These are phyloP conservation scores for Metopolophium dirhodum DNA, from an alignment of 1,140 invertebrate genomes.

Conservation along the genomic window DNA sequence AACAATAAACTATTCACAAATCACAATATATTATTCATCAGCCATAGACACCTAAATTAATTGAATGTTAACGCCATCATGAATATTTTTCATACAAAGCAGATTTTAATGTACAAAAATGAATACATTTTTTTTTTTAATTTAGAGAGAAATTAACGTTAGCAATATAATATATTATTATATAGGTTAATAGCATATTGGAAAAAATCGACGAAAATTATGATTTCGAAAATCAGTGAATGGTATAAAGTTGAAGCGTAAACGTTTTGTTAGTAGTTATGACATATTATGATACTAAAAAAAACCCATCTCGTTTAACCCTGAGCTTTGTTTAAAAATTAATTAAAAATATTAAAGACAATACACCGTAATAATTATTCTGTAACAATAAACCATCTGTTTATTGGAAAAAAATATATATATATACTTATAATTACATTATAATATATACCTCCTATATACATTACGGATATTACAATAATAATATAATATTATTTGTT, in stretches of 20 bases:
- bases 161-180: background rate
- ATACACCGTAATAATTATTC: background rate
- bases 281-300: background rate
- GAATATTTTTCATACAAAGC: background rate
- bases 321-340: background rate
- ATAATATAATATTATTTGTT: background rate
- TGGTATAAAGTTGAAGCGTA: background rate
- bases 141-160: background rate
- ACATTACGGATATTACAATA: background rate
- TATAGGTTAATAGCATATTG: background rate
- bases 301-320: background rate
- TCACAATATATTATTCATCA: background rate
- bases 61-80: background rate
- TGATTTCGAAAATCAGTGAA: background rate
- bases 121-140: background rate
- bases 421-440: background rate
- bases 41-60: background rate
- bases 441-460: background rate
- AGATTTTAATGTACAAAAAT: background rate
- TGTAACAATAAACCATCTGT: background rate
- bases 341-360: conserved; percentile 29
- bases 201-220: background rate
- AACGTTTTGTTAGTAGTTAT: background rate
- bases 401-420: background rate
- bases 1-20: background rate